Evolutionary conservation across 2,797 vertebrate species (phyloP).

Genomic region (Brachyrhaphis roseni): DNA sequence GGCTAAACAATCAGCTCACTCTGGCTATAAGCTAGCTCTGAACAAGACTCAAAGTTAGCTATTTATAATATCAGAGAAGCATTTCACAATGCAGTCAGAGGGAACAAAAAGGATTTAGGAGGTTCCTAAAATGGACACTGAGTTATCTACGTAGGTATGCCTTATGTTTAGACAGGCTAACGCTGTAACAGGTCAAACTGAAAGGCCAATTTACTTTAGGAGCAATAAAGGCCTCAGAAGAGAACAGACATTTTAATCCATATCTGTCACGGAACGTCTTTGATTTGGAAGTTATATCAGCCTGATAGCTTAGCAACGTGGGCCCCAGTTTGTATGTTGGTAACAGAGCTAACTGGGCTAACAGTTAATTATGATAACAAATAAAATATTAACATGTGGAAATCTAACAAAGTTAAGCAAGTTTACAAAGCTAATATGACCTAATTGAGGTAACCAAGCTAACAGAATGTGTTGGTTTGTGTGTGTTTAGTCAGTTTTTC

Average conservation of each 20-base stretch:
- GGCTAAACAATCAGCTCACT: background rate
- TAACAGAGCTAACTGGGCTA: background rate
- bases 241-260: background rate
- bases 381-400: no score
- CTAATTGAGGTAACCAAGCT: background rate
- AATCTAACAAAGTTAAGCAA: no score
- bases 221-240: background rate
- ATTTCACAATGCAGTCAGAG: background rate
- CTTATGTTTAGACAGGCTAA: background rate
- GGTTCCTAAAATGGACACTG: background rate
- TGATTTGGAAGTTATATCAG: background rate
- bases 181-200: background rate
- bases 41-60: background rate
- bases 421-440: background rate
- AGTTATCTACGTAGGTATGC: background rate
- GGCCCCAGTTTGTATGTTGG: background rate
- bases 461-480: background rate
- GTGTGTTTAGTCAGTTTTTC: background rate
- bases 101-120: background rate
- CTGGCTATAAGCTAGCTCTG: background rate
- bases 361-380: background rate
- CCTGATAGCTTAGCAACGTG: background rate
- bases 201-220: background rate
- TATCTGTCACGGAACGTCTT: background rate
- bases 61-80: background rate